Base-by-base conservation (phyloP, 2,113 vertebrate genomes). In the Saguinus midas region DNA sequence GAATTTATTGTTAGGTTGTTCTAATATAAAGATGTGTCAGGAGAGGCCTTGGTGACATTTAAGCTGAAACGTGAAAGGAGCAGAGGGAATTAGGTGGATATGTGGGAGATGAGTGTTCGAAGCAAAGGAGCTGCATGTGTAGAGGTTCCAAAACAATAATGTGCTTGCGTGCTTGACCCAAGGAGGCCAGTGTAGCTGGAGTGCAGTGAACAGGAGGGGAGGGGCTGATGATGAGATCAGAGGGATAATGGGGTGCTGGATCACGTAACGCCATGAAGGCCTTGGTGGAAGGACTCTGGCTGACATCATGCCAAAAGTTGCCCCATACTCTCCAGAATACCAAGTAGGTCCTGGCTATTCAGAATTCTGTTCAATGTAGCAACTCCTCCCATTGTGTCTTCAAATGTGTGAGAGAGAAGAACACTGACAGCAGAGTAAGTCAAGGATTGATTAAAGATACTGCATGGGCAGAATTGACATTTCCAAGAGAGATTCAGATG, bases 381-480 rank as follows among this genome's bases (percentile, higher is more conserved):
- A 58, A 0, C 37, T 82, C 72, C 40, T 93, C 16, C 57, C 50
- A 11, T 1, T 81, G 88, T 84, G 23, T 87, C n/a, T 92, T 94
- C 37, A 52, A 43, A 81, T 20, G n/a, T 83, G 27, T 61, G 11
- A 87, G 50, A 96, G 90, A 94, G 40, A 85, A 95, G 40, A 85
- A 95, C 79, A 87, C 8, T 92, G 58, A 45, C 68, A 72, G 43
- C 94, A 80, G 72, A n/a, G 5, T 81, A 73, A 87, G 64, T 76
- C 37, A 82, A 27, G 35, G 43, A 48, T 27, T 68, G 3, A 50
- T 68, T 52, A 64, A 68, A 89, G 88, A 57, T 16, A 1, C 18
- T 90, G 58, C 29, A 73, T 91, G 55, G 70, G 45, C 64, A 50
- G 72, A 92, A 55, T 1, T 45, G 40, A 86, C 76, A 50, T 68